Evolutionary conservation across 2,888 invertebrate species (phyloP).

Genomic region (Shargacucullia verbasci): DNA sequence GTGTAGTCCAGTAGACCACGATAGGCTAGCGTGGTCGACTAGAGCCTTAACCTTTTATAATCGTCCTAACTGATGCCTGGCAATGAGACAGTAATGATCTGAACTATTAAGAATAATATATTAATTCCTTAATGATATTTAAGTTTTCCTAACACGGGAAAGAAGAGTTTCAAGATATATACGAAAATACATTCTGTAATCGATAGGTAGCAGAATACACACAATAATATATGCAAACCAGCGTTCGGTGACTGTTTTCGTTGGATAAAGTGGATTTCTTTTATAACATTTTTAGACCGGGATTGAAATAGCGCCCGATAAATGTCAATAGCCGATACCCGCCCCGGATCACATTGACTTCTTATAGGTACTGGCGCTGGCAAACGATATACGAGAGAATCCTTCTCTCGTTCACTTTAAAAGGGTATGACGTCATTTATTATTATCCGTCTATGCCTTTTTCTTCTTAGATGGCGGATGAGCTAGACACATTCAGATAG

Average conservation of each 20-base stretch:
- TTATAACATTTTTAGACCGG: conserved; percentile 40
- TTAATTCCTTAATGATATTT: too few relatives aligned
- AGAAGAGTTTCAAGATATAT: too few relatives aligned
- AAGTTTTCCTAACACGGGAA: too few relatives aligned
- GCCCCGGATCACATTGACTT: conserved; percentile 33
- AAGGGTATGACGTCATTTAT: conserved; percentile 27
- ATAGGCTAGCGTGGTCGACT: too few relatives aligned
- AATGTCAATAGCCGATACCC: conserved; percentile 28
- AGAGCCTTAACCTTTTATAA: too few relatives aligned
- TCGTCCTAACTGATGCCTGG: too few relatives aligned
- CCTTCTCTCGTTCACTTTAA: conserved; percentile 16
- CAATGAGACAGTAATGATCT: too few relatives aligned
- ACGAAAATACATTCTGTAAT: too few relatives aligned
- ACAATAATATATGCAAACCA: conserved; percentile 29
- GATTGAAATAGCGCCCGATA: conserved; percentile 44
- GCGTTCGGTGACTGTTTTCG: conserved; percentile 4
- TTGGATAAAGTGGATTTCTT: conserved; percentile 35
- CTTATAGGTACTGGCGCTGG: conserved; percentile 33
- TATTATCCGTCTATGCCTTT: neutral
- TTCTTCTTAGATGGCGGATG: conserved; percentile 4
- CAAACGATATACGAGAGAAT: conserved; percentile 42
- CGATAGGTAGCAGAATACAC: too few relatives aligned
- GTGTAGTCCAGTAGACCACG: too few relatives aligned
- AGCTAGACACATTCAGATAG: too few relatives aligned
- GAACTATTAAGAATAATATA: too few relatives aligned